Conservation (phyloP, 2,113 vertebrate species). For the Alosa alosa region DNA sequence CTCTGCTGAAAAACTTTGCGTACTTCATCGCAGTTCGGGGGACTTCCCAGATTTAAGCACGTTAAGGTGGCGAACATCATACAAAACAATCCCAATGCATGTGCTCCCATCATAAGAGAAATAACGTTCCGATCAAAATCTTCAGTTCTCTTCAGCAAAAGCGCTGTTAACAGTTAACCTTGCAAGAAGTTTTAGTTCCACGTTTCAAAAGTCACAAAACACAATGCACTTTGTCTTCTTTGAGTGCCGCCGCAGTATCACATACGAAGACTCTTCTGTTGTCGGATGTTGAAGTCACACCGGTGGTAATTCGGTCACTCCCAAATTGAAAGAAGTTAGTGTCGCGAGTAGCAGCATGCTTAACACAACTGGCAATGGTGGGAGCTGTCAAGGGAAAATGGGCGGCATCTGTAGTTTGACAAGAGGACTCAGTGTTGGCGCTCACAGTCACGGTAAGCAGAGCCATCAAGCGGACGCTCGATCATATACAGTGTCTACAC, state of each 20-base stretch:
- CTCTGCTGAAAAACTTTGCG: slow-evolving; percentile 81
- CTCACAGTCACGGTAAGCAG: background rate
- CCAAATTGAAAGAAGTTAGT: background rate
- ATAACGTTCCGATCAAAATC: background rate
- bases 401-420: slow-evolving; percentile 34
- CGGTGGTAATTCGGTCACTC: background rate
- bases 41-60: slow-evolving; percentile 40
- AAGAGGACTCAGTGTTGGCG: slow-evolving; percentile 25
- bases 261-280: background rate
- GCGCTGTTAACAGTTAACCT: background rate
- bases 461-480: slow-evolving; percentile 54
- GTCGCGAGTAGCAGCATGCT: background rate
- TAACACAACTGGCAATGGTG: background rate
- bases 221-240: background rate
- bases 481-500: background rate
- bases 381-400: slow-evolving; percentile 51
- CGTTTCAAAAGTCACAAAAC: background rate
- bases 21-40: slow-evolving; percentile 74
- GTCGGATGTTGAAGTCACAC: background rate
- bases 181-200: background rate
- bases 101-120: slow-evolving; percentile 44
- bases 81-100: slow-evolving; percentile 21
- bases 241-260: background rate
- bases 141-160: background rate
- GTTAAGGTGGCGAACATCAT: slow-evolving; percentile 45